These are phyloP conservation scores for Xiphorhynchus elegans DNA, from an alignment of 2,113 vertebrate species.

Conservation along the genomic window DNA sequence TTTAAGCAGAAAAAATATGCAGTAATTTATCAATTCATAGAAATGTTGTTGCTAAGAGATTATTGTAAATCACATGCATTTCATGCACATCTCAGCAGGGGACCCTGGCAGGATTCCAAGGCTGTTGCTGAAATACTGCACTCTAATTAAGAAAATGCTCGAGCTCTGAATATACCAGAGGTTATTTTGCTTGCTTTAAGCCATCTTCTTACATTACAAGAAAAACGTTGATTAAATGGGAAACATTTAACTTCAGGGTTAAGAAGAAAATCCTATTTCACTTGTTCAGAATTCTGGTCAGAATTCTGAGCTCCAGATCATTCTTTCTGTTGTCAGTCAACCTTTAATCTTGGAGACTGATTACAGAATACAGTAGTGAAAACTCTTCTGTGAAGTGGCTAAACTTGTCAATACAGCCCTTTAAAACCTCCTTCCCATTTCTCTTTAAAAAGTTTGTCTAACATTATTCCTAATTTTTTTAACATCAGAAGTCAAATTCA, in stretches of 20 bases:
- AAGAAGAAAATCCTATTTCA: not conserved
- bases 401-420: not conserved
- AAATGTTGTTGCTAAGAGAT: conserved; percentile 21
- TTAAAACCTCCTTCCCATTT: not conserved
- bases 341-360: not conserved
- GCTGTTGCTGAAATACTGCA: conserved; percentile 5
- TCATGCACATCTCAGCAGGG: not conserved
- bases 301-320: not conserved
- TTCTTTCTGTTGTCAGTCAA: not conserved
- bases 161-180: not conserved
- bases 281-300: not conserved
- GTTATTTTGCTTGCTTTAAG: conserved; percentile 4
- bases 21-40: not conserved
- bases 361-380: not conserved
- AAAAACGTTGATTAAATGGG: not conserved
- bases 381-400: not conserved
- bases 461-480: not conserved
- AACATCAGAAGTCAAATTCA: not conserved
- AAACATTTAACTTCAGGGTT: not conserved
- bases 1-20: not conserved
- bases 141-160: conserved; percentile 25
- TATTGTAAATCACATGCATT: not conserved
- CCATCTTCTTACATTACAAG: not conserved
- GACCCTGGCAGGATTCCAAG: not conserved
- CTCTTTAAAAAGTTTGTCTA: not conserved